A percentile compares a stretch with the other conserved stretches of the same genome.
phyloP scores from a whole-genome alignment of 2,888 invertebrate genomes.

The Himalopsyche japonica region DNA sequence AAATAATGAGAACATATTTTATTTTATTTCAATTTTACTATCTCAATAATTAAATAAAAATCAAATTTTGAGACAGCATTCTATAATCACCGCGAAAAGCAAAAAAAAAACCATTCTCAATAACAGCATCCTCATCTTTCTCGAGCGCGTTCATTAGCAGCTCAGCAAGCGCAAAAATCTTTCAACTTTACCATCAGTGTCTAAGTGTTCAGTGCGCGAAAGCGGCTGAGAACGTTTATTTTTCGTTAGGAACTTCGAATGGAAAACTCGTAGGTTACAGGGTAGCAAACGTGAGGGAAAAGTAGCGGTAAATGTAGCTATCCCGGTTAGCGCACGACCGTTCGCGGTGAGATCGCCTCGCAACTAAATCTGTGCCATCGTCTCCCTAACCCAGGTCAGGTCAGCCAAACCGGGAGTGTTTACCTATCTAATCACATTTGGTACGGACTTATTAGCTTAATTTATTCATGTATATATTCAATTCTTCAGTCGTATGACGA shows the following conservation, averaged over 20 bases:
- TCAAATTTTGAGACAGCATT: neutral
- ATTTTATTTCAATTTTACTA: neutral
- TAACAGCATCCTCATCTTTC: constrained; percentile 22
- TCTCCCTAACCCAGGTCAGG: constrained; percentile 55
- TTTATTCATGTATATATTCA: constrained; percentile 38
- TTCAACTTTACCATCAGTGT: neutral
- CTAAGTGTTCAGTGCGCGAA: neutral
- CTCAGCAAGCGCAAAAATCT: neutral
- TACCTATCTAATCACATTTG: constrained; percentile 35
- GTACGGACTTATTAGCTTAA: constrained; percentile 37
- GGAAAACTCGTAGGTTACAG: neutral
- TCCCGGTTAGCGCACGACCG: constrained; percentile 11
- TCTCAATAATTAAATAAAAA: neutral
- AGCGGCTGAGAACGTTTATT: neutral
- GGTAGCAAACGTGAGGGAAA: neutral
- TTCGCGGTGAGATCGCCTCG: constrained; percentile 53
- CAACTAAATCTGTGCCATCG: constrained; percentile 58
- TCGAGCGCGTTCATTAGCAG: neutral
- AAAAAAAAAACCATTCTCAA: constrained; percentile 22
- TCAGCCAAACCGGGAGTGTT: constrained; percentile 32
- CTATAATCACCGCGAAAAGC: neutral
- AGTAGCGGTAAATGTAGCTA: constrained; percentile 6
- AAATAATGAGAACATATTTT: too few species aligned
- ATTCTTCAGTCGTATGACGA: constrained; percentile 24
- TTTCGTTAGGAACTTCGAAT: neutral